Evolutionary conservation across 1,140 invertebrate species (phyloP), one percentile per base, ranked within the genome.

Genomic region (Trypoxylus dichotomus): DNA sequence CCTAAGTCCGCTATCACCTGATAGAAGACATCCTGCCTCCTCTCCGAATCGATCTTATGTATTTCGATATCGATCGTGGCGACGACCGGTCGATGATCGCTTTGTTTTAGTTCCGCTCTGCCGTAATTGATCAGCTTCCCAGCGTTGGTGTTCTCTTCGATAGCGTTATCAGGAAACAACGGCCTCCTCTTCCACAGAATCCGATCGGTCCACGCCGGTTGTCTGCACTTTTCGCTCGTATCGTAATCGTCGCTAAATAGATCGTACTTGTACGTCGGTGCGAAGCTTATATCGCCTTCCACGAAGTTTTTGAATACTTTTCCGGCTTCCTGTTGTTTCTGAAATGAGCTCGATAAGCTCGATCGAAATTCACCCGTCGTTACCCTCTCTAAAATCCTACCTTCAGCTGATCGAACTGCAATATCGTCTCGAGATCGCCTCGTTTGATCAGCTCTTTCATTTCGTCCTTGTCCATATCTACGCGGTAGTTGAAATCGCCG

Each of bases 221-320:
- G 94, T 68, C 98, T 90, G 83, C 93, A 94, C 87, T 99, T 99
- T 86, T 99, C 98, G 86, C 97, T 99, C 0, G 98, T 99, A 85
- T 99, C 98, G 86, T 99, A 99, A 88, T 99, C 97, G 87, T 99
- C 96, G 83, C 96, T 98, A 86, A 99, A 99, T 42, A 98, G 87
- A 89, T 99, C 98, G 85, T 99, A 99, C 86, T 99, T 99, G 85
- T 99, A 99, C 0, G 98, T 99, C 1, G 98, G 98, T 24, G 95
- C 89, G 87, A 99, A 99, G 73, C 90, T 93, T 21, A 98, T 94
- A 29, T 93, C 91, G 1, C 96, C 98, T 89, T 99, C 98, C 74
- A 92, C 89, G 85, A 97, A 83, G 97, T 95, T 84, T 94, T 93
- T 84, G 99, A 99, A n/a, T 96, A 94, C 88, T 97, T 92, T 63